A percentile compares a stretch with the other conserved stretches of the same genome.
These are phyloP conservation scores for Pogonophryne albipinna DNA, from an alignment of 2,797 vertebrate genomes.

Conservation along the genomic window DNA sequence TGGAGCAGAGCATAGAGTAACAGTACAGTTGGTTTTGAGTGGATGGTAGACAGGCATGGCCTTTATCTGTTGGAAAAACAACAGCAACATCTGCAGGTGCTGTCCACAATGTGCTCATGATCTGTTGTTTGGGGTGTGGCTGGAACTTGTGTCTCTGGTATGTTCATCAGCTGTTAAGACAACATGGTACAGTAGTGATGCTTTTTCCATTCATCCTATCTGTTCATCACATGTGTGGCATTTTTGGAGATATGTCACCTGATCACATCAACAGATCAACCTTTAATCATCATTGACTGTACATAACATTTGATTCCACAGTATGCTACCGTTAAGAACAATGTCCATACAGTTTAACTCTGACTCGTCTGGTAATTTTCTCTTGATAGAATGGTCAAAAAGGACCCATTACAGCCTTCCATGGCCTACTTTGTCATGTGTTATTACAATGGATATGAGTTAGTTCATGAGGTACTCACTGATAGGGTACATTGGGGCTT, in stretches of 20 bases:
- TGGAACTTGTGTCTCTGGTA: conserved; percentile 9
- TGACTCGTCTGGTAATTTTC: background rate
- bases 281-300: background rate
- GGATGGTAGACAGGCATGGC: conserved; percentile 3
- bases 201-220: background rate
- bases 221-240: background rate
- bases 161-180: conserved; percentile 11
- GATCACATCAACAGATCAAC: background rate
- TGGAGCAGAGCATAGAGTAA: conserved; percentile 12
- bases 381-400: background rate
- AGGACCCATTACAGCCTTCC: background rate
- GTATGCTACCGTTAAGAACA: background rate
- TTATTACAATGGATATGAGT: background rate
- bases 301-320: conserved; percentile 10
- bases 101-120: conserved; percentile 9
- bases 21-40: conserved; percentile 14
- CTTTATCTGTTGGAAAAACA: conserved; percentile 12
- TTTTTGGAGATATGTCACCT: background rate
- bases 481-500: background rate
- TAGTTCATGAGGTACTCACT: background rate
- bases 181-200: background rate
- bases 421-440: background rate
- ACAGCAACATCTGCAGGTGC: conserved; percentile 6
- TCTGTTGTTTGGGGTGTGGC: conserved; percentile 20
- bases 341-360: background rate